phyloP scores from a whole-genome alignment of 2,113 vertebrate species.

The Grantiella picta region DNA sequence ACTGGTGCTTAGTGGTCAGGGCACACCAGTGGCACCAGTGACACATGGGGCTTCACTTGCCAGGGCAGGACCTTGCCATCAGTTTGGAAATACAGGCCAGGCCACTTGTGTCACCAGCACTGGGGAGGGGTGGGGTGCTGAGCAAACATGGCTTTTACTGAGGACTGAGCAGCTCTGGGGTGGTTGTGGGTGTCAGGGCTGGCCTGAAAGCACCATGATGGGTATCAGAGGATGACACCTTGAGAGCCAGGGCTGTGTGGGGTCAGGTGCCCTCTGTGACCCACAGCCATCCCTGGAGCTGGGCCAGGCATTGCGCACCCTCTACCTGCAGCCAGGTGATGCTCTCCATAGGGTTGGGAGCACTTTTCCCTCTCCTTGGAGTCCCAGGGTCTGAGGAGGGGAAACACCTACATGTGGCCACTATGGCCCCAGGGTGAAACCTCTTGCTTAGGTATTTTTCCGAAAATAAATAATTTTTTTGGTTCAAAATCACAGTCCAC shows the following conservation, averaged over 20 bases:
- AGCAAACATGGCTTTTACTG: neutral
- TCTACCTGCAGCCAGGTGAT: neutral
- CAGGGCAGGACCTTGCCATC: neutral
- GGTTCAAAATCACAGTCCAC: neutral
- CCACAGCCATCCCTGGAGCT: neutral
- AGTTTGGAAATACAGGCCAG: neutral
- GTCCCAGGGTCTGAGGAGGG: neutral
- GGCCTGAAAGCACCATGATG: neutral
- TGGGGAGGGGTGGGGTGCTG: neutral
- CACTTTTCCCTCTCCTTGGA: neutral
- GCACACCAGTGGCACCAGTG: neutral
- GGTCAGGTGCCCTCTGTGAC: neutral
- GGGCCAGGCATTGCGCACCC: neutral
- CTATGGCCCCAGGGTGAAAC: neutral
- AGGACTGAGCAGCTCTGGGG: neutral
- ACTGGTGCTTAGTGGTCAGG: fast-evolving
- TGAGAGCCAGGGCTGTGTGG: neutral
- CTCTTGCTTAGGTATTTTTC: neutral
- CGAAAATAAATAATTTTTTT: neutral
- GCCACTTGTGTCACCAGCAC: neutral
- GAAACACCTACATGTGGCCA: fast-evolving
- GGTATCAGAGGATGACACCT: neutral
- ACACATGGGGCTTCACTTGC: fast-evolving
- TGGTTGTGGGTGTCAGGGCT: fast-evolving
- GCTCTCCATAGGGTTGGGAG: neutral